Evolutionary conservation across 2,888 invertebrate species (phyloP), one percentile per base, ranked within the genome.

Genomic region (Melanostoma scalare): DNA sequence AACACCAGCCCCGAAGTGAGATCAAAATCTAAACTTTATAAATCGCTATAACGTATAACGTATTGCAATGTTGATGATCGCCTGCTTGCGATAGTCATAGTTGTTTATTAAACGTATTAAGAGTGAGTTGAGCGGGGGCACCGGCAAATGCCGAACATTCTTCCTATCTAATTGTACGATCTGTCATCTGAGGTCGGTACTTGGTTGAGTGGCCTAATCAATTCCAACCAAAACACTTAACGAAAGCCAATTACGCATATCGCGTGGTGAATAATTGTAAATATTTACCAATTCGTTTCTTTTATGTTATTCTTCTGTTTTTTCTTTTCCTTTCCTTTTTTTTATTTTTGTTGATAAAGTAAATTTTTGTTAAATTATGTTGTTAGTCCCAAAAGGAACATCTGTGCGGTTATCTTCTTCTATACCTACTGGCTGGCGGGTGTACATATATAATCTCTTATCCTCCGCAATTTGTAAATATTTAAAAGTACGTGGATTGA

Each of bases 401-500:
- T 74, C 71, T 74, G 71, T 6, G 74, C 31, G 55, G 71, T 61
- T 56, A 40, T 50, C 6, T 44, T 56, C 20, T 20, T 20, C 20
- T 20, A 20, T 61, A 81, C 67, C 53, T 35, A 56, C 30, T 56
- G 67, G 10, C 8, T 55, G 55, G 55, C 31, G 5, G 10, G 33
- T 20, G 20, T 48, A 10, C 46, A 31, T 61, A 63, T 63, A 63
- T 48, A 40, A 48, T 44, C 42, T 10, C 53, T 46, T 56, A 78
- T 80, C 50, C 75, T 75, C 65, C 65, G 80, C 80, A 60, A 69
- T 75, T 78, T 79, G 84, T 84, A 84, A 84, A 84, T 84, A 84
- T 84, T 84, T 84, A 84, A 84, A 84, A 78, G 78, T 71, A 65
- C 71, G 79, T 65, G 36, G 77, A 82, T 82, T 78, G 74, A 84